Evolutionary conservation across 2,113 vertebrate species (phyloP).

Genomic region (Triplophysa rosa): DNA sequence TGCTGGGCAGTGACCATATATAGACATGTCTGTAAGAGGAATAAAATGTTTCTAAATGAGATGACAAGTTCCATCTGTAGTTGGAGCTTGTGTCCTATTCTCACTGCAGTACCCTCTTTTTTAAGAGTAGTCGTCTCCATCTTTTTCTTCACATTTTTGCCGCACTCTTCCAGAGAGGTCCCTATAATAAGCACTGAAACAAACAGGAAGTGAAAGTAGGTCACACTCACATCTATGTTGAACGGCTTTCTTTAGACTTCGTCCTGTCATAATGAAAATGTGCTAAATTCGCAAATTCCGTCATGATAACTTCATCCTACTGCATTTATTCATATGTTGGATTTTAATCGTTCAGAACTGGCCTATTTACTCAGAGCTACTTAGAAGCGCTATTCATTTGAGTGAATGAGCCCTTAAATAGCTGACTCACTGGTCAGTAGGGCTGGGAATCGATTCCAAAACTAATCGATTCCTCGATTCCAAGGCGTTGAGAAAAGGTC

Average conservation of each 20-base stretch:
- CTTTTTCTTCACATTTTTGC: slow-evolving; percentile 72
- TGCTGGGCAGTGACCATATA: slow-evolving; percentile 87
- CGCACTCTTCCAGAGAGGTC: slow-evolving; percentile 75
- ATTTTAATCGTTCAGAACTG: not conserved
- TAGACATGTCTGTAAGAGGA: slow-evolving; percentile 81
- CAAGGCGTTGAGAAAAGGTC: too few relatives aligned
- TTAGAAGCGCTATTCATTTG: not conserved
- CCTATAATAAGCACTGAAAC: slow-evolving; percentile 58
- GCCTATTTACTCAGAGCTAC: not conserved
- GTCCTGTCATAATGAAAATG: too few relatives aligned
- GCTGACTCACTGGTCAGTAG: too few relatives aligned
- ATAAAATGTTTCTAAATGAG: not conserved
- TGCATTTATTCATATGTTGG: too few relatives aligned
- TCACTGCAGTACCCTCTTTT: slow-evolving; percentile 81
- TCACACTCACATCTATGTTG: not conserved
- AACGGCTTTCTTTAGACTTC: not conserved
- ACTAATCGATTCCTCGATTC: too few relatives aligned
- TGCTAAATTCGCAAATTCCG: not conserved
- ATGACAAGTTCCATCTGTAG: not conserved
- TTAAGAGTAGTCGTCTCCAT: slow-evolving; percentile 85
- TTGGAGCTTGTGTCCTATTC: not conserved
- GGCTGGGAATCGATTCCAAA: too few relatives aligned
- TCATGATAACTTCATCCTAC: too few relatives aligned
- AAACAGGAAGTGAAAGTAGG: not conserved
- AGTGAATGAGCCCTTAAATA: too few relatives aligned